phyloP scores from a whole-genome alignment of 2,888 invertebrate genomes.

The Autographa pulchrina region DNA sequence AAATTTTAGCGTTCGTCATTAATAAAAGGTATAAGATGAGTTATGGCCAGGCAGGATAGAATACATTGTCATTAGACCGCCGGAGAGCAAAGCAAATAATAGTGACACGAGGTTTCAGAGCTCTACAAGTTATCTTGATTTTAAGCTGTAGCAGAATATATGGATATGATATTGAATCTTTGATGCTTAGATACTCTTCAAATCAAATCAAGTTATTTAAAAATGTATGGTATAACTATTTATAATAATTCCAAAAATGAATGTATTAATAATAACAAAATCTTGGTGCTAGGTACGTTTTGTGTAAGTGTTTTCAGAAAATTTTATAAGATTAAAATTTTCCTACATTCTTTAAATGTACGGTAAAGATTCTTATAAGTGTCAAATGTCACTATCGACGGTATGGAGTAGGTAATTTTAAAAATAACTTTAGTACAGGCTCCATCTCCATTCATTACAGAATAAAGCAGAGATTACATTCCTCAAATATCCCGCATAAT shows the following conservation, averaged over 20 bases:
- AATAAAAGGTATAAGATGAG: slow-evolving; percentile 45
- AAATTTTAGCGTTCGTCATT: slow-evolving; percentile 13
- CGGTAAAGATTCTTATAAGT: too few species aligned
- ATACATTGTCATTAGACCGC: slow-evolving; percentile 55
- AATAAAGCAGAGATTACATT: slow-evolving; percentile 11
- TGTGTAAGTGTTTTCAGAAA: too few species aligned
- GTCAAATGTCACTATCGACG: too few species aligned
- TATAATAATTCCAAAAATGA: too few species aligned
- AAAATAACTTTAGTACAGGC: not conserved
- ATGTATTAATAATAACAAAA: too few species aligned
- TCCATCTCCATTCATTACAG: not conserved
- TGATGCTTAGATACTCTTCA: not conserved
- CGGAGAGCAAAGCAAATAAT: slow-evolving; percentile 48
- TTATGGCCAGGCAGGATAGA: slow-evolving; percentile 46
- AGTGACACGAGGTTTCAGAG: slow-evolving; percentile 11
- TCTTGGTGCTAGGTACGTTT: too few species aligned
- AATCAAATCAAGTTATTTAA: too few species aligned
- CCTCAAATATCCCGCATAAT: slow-evolving; percentile 26
- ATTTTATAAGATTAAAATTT: too few species aligned
- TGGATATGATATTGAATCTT: not conserved
- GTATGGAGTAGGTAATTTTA: not conserved
- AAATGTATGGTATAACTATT: too few species aligned
- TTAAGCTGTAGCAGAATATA: not conserved
- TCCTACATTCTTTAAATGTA: too few species aligned
- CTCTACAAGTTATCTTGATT: slow-evolving; percentile 10